A percentile compares a stretch with the other conserved stretches of the same genome.
Evolutionary conservation across 2,888 invertebrate genomes (phyloP).

Genomic region (Patella depressa): DNA sequence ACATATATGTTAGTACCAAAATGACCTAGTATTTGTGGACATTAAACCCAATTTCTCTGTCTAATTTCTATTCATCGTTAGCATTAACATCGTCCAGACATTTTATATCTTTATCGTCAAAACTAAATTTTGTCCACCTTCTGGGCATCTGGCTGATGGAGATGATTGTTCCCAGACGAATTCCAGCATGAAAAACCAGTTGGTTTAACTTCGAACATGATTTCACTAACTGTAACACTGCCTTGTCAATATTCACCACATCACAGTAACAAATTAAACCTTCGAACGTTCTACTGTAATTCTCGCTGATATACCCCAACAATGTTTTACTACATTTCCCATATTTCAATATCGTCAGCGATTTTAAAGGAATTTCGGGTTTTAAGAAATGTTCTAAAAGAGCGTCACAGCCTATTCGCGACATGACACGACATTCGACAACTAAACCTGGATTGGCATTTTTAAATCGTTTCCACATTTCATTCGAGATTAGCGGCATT

Average conservation of each 20-base stretch:
- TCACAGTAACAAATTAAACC: slow-evolving; percentile 51
- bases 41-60: background rate
- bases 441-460: slow-evolving; percentile 45
- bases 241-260: slow-evolving; percentile 41
- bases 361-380: slow-evolving; percentile 52
- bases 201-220: slow-evolving; percentile 43
- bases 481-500: slow-evolving; percentile 47
- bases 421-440: slow-evolving; percentile 53
- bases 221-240: slow-evolving; percentile 41
- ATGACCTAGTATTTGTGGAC: no score
- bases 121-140: slow-evolving; percentile 46
- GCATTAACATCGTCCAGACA: slow-evolving; percentile 32
- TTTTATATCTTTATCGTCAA: slow-evolving; percentile 43
- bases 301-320: slow-evolving; percentile 42
- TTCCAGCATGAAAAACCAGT: slow-evolving; percentile 50
- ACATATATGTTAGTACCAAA: no score
- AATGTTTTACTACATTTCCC: slow-evolving; percentile 46
- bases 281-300: slow-evolving; percentile 43
- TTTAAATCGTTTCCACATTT: slow-evolving; percentile 47
- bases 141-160: slow-evolving; percentile 35
- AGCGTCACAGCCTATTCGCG: slow-evolving; percentile 49
- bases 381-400: slow-evolving; percentile 46
- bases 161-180: slow-evolving; percentile 42
- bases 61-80: slow-evolving; percentile 46
- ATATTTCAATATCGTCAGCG: slow-evolving; percentile 50